phyloP scores from a whole-genome alignment of 2,888 invertebrate genomes.

The Apantesis nais region DNA sequence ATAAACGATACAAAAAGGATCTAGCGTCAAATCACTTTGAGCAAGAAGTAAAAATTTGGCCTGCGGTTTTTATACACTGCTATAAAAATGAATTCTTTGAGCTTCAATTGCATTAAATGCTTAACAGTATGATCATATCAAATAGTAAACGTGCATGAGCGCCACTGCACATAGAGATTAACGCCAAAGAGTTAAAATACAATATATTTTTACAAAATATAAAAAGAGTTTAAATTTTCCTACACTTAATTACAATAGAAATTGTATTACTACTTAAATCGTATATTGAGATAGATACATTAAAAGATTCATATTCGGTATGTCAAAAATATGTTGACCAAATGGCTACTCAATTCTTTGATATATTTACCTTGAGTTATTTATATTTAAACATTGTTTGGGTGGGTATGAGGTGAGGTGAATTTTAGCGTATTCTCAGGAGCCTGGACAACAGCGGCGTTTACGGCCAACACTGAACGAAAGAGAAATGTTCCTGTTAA shows the following conservation, averaged over 20 bases:
- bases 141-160: background rate
- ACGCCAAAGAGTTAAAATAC: background rate
- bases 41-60: conserved; percentile 24
- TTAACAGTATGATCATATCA: conserved; percentile 4
- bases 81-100: conserved; percentile 16
- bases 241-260: conserved; percentile 5
- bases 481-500: conserved; percentile 68
- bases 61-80: conserved; percentile 2
- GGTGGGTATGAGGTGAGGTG: conserved; percentile 24
- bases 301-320: conserved; percentile 1
- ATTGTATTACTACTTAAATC: conserved; percentile 18
- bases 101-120: conserved; percentile 24
- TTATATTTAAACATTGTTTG: conserved; percentile 37
- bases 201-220: background rate
- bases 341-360: conserved; percentile 6
- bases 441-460: conserved; percentile 39
- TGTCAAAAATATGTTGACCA: conserved; percentile 2
- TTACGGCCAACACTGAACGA: conserved; percentile 81
- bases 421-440: conserved; percentile 26
- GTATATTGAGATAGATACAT: conserved; percentile 6
- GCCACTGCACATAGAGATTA: background rate
- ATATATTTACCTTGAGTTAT: conserved; percentile 34
- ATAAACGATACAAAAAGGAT: background rate
- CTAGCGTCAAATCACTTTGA: conserved; percentile 15
- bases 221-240: background rate